Base-by-base conservation (phyloP, 1,140 invertebrate genomes). In the Platyura marginata region DNA sequence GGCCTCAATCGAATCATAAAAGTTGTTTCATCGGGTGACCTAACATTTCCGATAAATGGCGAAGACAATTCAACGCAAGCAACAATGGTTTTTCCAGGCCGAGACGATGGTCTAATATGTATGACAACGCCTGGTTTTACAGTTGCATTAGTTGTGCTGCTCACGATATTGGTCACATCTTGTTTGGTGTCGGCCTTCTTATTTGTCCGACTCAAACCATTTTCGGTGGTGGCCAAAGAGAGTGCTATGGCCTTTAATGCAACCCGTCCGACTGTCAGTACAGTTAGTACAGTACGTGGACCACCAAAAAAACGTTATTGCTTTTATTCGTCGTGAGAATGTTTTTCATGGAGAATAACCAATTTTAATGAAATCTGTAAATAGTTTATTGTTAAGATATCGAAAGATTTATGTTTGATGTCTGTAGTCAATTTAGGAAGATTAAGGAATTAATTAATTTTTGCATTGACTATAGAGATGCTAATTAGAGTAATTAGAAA, bases 121-220 rank as follows among this genome's bases (percentile, higher is more conserved):
- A 90, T 93, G 83, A 91, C 87, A 1, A 88, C 85, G 2, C 80
- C 84, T 11, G 83, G 85, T 1, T 91, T 92, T 56, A 79, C 85
- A 25, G 78, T 84, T 5, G 85, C 84, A 8, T 65, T 92, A 8
- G 71, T 88, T 23, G 69, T 90, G 11, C 67, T 92, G 3, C 65
- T 91, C 21, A 76, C 72, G 36, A 79, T 89, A 35, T 63, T 92
- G 38, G 62, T 91, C 18, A 76, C 78, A 35, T 88, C 86, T 2
- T 90, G 83, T 54, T 65, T 87, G 10, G 67, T 89, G 32, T 90
- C 86, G 19, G 78, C 81, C 2, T 81, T 89, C 48, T 68, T 91
- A 3, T 91, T 84, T 54, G 66, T 88, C 23, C 72, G 79, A 47
- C 60, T 85, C 49, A 67, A 79, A 49, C 78, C 81, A 13, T 78